Base-by-base conservation (phyloP, 2,888 invertebrate species). In the Germaria angustata region DNA sequence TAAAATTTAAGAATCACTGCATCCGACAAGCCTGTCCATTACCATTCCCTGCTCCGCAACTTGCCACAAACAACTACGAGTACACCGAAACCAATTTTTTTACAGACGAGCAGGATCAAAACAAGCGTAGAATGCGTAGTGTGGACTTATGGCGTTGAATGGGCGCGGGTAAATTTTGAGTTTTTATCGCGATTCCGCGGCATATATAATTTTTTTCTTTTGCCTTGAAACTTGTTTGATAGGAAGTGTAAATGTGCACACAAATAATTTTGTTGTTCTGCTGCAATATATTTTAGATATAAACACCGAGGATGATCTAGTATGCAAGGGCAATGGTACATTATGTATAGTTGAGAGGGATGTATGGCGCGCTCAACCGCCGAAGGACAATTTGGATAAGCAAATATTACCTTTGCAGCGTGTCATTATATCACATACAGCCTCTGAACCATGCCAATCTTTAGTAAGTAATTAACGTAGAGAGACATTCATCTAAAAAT, bases 351-450 rank as follows among this genome's bases (percentile, higher is more conserved):
- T 95, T 0, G 88, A 92, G 2, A 90, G 95, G 36, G 88, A 91
- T 0, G 93, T 94, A 72, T 96, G 96, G 96, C 89, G 93, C 0
- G 95, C 95, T 0, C 93, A 94, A 87, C 94, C 94, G 0, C 92
- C 93, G 0, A 92, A 90, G 28, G 87, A 86, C 0, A 84, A 86
- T 0, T 80, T 94, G 68, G 88, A 89, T 9, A 85, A 86, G 3
- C 91, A 92, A 0, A 92, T 92, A 0, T 91, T 93, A 87, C 93
- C 93, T n/a, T 91, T 92, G 13, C 90, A 91, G 5, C 89, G 91
- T 57, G 93, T 94, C 0, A 92, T 95, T 59, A 94, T 95, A 72
- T 92, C 93, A 0, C 95, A 95, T 84, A 94, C 95, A 0, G 95
- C 93, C 1, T 93, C 94, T 0, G 93, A 93, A 81, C 91, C 91